Base-by-base conservation (phyloP, 2,888 invertebrate species). In the Aphrophora alni region DNA sequence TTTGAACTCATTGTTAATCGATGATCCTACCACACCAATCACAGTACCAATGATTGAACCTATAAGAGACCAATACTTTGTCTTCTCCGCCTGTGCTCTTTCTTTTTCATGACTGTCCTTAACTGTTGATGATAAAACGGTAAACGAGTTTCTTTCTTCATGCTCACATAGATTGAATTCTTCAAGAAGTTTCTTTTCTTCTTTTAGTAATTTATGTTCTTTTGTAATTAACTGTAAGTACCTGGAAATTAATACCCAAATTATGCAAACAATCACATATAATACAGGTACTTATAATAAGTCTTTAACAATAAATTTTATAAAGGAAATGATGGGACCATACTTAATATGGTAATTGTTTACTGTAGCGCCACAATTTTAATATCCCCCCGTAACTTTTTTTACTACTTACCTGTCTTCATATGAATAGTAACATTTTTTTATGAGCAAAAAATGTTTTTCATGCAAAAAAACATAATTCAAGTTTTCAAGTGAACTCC, bases 21-120 rank as follows among this genome's bases (percentile, higher is more conserved):
- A 91, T 0, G 93, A 92, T 21, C 93, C 94, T 0, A 92, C 88
- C 83, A 94, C 92, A 14, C 94, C 94, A 4, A 92, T 88, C 0
- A 90, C 88, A 25, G 92, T 91, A 74, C 94, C 94, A 87, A 93
- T 88, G 84, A 94, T 89, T 5, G 94, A 94, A 7, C 93, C 94
- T 69, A 93, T 92, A 79, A 95, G 91, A 82, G 94, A 94, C 93
- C 95, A 95, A 87, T 96, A 96, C 88, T 96, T 96, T 81, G 95
- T 95, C 80, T 94, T 90, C 87, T 96, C 95, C 3, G 94, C 92
- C 85, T 95, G 94, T 0, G 94, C 93, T 51, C 96, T 88, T 87
- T 97, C 96, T 80, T 94, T 91, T 87, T 97, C 96, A 86, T 97
- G 96, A 24, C 95, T 95, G 84, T 95, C 92, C 24, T 78, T 78